Base-by-base conservation (phyloP, 2,888 invertebrate genomes). In the Syritta pipiens region DNA sequence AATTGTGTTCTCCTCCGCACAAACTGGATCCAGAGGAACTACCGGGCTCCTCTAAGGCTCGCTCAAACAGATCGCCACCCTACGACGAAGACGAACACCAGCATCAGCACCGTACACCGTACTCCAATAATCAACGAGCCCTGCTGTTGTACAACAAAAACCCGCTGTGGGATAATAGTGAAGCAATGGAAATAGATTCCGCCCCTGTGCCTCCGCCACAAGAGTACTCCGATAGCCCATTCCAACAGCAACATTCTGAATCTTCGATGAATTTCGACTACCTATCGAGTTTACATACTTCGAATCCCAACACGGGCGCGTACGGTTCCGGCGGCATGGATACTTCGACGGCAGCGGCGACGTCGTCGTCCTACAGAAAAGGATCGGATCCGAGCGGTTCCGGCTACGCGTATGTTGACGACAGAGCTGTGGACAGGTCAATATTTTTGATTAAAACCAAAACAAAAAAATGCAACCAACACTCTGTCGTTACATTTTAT, bases 181-280 rank as follows among this genome's bases (percentile, higher is more conserved):
- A 87, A 85, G 87, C 85, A 81, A 88, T 88, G 88, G 88, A 88
- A 76, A 86, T 88, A 84, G 88, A 88, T 84, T 85, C 87, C 76
- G 84, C 86, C 28, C 82, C 85, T 81, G 84, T 85, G 81, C 85
- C 85, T 81, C 84, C 84, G 83, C 85, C 85, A 82, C 85, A 85
- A 85, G 86, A 85, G 74, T 86, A 86, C 82, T 84, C 82, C 63
- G 84, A 83, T 74, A 83, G 81, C 68, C 84, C 84, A 63, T 83
- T 81, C 74, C 84, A 19, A 71, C 83, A 77, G 67, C 75, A 83
- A 82, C 85, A 86, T 65, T 86, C 87, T 62, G 87, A 87, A 65
- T 84, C 87, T 42, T 86, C 87, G 59, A 87, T 87, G 87, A 88
- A 87, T 82, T 87, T 87, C 62, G 87, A 87, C 82, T 87, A 88